Percentiles rank a stretch among this genome's conserved stretches.
These are phyloP conservation scores for Acrossocheilus fasciatus DNA, from an alignment of 2,797 vertebrate genomes.

Conservation along the genomic window DNA sequence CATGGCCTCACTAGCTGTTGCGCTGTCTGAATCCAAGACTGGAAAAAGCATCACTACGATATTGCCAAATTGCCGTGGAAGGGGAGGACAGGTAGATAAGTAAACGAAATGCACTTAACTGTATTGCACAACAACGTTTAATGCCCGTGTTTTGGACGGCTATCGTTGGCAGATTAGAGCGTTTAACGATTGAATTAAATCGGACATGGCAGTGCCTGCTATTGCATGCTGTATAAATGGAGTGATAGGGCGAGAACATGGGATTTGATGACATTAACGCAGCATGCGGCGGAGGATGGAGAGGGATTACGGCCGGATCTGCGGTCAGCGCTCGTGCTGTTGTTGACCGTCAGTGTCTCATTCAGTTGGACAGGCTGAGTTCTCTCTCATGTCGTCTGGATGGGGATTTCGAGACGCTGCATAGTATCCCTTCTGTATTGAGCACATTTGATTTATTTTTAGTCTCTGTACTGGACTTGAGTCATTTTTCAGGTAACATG, in stretches of 20 bases:
- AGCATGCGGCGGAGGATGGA: conserved; percentile 29
- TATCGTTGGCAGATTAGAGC: neutral
- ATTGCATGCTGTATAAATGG: conserved; percentile 15
- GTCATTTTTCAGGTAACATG: conserved; percentile 23
- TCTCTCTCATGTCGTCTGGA: conserved; percentile 6
- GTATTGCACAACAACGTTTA: neutral
- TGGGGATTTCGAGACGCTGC: neutral
- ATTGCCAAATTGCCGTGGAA: neutral
- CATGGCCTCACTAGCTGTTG: conserved; percentile 52
- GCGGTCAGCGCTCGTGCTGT: conserved; percentile 7
- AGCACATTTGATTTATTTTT: neutral
- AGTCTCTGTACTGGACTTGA: neutral
- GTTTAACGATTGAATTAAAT: conserved; percentile 3
- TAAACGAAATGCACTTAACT: neutral
- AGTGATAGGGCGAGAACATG: conserved; percentile 14
- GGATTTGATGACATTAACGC: conserved; percentile 40
- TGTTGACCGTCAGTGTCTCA: conserved; percentile 32
- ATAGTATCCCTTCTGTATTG: neutral
- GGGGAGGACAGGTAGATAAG: neutral
- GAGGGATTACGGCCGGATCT: conserved; percentile 28
- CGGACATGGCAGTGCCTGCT: neutral
- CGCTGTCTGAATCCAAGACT: conserved; percentile 39
- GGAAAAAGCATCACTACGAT: neutral
- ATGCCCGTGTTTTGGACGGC: neutral
- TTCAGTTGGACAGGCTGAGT: conserved; percentile 8